Evolutionary conservation across 2,888 invertebrate genomes (phyloP), one percentile per base, ranked within the genome.

Genomic region (Leptopilina drosophilae): DNA sequence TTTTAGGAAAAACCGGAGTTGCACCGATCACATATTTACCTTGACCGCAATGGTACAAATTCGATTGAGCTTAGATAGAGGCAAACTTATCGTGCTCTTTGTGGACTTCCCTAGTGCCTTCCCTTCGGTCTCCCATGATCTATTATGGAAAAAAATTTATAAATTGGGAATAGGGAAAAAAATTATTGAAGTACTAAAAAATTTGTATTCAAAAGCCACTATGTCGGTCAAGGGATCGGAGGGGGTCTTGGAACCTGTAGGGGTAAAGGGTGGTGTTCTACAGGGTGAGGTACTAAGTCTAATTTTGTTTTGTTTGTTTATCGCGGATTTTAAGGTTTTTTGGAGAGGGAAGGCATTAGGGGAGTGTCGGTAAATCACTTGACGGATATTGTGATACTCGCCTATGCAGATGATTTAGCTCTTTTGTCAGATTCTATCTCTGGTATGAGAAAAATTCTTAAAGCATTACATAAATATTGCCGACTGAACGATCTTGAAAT

Each of bases 401-500:
- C 46, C 8, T 66, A 66, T 33, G 66, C 66, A 42, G 66, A 66
- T 66, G 66, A 66, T 15, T 12, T 40, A 3, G 66, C 66, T n/a
- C 20, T 66, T 62, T 62, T 62, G 9, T 15, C 62, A 2, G 62
- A 62, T 62, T 62, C 62, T 66, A 15, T 11, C n/a, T 14, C 15
- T 6, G 66, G n/a, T n/a, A 66, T 66, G 66, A 66, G 14, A 14
- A 33, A 33, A 66, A 66, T 66, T 3, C n/a, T 66, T 6, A 66
- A 15, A 15, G 62, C 62, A 2, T 15, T 62, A 62, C 20, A 62
- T 7, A 62, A 62, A 20, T 62, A 62, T 8, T 62, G 62, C 20
- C 15, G 2, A 2, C 20, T 62, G 7, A 62, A 62, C 20, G 9
- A 62, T 5, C 15, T 62, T 5, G 20, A 62, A 20, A 20, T 20